Evolutionary conservation across 2,113 vertebrate species (phyloP), one percentile per base, ranked within the genome.

Genomic region (Sapayoa aenigma): DNA sequence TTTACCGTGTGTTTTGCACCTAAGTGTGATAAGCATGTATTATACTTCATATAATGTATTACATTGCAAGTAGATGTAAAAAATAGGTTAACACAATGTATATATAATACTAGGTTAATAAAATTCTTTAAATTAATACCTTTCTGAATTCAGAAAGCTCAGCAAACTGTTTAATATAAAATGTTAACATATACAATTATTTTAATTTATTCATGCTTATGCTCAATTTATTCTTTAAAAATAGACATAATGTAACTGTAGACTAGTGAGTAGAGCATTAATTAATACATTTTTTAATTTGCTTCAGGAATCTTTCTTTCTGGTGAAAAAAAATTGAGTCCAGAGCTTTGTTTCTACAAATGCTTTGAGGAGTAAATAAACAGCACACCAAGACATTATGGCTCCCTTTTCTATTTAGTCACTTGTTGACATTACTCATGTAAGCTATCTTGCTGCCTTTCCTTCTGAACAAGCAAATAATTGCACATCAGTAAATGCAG

Each of bases 391-490:
- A 58, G 87, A 39, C 71, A 16, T 21, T 86, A 71, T 35, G 89
- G 33, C 42, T 90, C 58, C 46, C 41, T 94, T 94, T 95, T 83
- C 62, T 88, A 49, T 91, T 94, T 87, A 93, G 81, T 89, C 62
- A 89, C 72, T 89, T 94, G 90, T 79, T 93, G 91, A 93, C 91
- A 76, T 92, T 83, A 46, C 55, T 91, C 89, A 75, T 72, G 75
- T 68, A 86, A 96, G 49, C 87, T 84, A 56, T 84, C 83, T 82
- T 77, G 42, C 65, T 93, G 81, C 76, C 87, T 90, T 87, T 85
- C 79, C 67, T 91, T 89, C 78, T 88, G 79, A 92, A 90, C 88
- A 94, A 93, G 93, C 84, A 94, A 95, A 89, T 88, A 95, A 92
- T 85, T 84, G 65, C 60, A 77, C 78, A 83, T 94, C 81, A 93